Evolutionary conservation across 2,888 invertebrate species (phyloP), one percentile per base, ranked within the genome.

Genomic region (Heliconius erato): DNA sequence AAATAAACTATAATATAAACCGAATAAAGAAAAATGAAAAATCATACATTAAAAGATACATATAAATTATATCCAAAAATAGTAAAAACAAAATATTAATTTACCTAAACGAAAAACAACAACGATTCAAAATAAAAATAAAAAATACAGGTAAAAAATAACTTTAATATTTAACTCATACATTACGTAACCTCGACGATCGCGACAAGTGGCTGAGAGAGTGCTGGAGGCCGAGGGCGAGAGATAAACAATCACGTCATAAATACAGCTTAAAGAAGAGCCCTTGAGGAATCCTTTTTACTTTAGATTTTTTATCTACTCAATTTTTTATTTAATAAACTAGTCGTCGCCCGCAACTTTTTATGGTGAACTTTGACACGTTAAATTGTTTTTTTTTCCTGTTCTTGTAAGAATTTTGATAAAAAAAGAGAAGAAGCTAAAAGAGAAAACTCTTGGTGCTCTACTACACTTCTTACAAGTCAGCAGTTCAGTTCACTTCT

Each of bases 241-340:
- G 71, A 44, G 71, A 40, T 71, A 71, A 35, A n/a, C 71, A 44
- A 40, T 44, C 32, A 49, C 44, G 44, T 44, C 72, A 44, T 49
- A 72, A 72, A 72, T 72, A 72, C 28, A 14, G 44, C 26, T 72
- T 16, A 49, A 72, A 32, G 16, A 40, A 23, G 71, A 71, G 1
- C 26, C 16, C 14, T 72, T 44, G 5, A 44, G 14, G n/a, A 40
- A 23, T 72, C 40, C n/a, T 26, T 40, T 16, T n/a, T 14, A 67
- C 65, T 28, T 67, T 14, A 5, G 2, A 28, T 14, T 28, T 65
- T 67, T 67, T 67, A 67, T 26, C 26, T 14, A 0, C 14, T 67
- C 6, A 54, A 3, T 54, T 23, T 54, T 23, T 23, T 54, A 54
- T 54, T 54, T 0, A 23, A 54, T 54, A 54, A 19, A 6, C 1